Conservation (phyloP, 2,797 vertebrate genomes). For the Cyclopterus lumpus region DNA sequence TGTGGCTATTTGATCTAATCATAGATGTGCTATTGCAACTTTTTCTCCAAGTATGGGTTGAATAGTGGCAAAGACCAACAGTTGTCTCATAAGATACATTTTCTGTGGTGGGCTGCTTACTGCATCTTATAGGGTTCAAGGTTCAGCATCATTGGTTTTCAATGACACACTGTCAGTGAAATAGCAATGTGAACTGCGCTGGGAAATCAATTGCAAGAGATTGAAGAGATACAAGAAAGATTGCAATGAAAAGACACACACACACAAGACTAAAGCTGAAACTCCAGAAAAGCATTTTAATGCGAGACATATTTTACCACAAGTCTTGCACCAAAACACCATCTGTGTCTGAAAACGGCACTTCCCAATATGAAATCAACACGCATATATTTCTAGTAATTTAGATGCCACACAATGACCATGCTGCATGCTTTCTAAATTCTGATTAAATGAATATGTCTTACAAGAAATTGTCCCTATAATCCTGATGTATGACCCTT, state of each 20-base stretch:
- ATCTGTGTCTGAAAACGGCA: constrained; percentile 29
- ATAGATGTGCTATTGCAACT: constrained; percentile 1
- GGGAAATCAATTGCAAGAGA: not conserved
- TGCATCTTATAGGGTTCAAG: not conserved
- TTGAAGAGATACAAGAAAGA: not conserved
- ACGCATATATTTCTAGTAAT: not conserved
- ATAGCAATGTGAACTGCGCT: not conserved
- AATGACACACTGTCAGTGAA: not conserved
- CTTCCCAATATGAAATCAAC: constrained; percentile 8
- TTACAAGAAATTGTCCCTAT: constrained; percentile 5
- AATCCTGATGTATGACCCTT: not conserved
- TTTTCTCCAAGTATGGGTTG: not conserved
- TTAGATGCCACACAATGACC: not conserved
- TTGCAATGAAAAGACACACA: not conserved
- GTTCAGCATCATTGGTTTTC: not conserved
- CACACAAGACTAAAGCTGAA: not conserved
- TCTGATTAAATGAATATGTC: not conserved
- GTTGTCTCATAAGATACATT: not conserved
- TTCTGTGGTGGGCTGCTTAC: not conserved
- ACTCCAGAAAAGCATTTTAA: constrained; percentile 18
- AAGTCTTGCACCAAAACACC: constrained; percentile 36
- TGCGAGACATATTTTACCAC: constrained; percentile 26
- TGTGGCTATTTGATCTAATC: not conserved
- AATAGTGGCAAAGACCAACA: not conserved
- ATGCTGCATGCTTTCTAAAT: not conserved